These are phyloP conservation scores for Cranoglanis bouderius DNA, from an alignment of 2,113 vertebrate species.

Conservation along the genomic window DNA sequence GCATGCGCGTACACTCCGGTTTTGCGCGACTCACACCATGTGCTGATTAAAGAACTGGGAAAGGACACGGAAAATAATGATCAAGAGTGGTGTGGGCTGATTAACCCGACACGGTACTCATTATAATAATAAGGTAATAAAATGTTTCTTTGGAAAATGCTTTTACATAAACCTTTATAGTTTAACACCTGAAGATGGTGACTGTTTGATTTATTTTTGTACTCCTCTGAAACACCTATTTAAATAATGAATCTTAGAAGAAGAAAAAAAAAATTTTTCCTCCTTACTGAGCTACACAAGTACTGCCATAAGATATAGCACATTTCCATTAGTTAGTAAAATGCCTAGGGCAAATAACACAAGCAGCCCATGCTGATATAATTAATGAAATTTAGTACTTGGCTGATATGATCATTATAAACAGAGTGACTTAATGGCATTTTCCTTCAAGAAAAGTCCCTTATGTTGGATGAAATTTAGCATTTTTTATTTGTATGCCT, in stretches of 20 bases:
- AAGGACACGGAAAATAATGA: conserved; percentile 25
- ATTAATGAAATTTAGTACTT: neutral
- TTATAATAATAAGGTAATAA: conserved; percentile 10
- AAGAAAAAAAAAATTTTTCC: neutral
- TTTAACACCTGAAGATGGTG: conserved; percentile 12
- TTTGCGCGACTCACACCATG: neutral
- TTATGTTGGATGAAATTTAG: neutral
- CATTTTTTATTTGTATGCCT: neutral
- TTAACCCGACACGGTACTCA: neutral
- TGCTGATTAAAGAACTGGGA: neutral
- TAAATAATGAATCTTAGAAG: conserved; percentile 5
- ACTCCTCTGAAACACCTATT: neutral
- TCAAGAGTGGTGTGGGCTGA: neutral
- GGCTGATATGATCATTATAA: neutral
- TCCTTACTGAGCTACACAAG: neutral
- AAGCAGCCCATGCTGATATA: neutral
- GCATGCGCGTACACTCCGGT: conserved; percentile 9
- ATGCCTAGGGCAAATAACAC: neutral
- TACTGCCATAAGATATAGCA: neutral
- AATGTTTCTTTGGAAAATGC: conserved; percentile 27
- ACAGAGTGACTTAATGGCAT: neutral
- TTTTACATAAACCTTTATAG: conserved; percentile 8
- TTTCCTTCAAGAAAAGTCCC: neutral
- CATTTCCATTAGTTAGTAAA: neutral
- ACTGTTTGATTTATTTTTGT: conserved; percentile 11